Evolutionary conservation across 2,797 vertebrate species (phyloP).

Genomic region (Lates japonicus): DNA sequence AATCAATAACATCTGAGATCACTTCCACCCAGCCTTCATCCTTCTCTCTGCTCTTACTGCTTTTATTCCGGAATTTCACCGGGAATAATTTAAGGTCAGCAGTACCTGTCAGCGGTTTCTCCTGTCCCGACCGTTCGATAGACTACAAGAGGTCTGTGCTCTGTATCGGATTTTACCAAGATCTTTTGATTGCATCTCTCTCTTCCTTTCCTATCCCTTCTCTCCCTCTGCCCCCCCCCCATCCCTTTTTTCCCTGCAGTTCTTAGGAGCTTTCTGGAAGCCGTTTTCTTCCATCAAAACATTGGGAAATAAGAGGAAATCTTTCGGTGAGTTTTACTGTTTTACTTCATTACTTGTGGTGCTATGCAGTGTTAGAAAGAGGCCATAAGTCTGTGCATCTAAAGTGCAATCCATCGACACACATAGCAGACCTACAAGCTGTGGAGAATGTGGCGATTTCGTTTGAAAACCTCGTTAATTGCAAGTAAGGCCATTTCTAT

Average conservation of each 20-base stretch:
- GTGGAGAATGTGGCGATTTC: neutral
- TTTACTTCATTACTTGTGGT: neutral
- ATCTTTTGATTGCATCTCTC: slow-evolving; percentile 78
- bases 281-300: slow-evolving; percentile 71
- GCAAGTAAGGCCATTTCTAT: neutral
- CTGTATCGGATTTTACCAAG: slow-evolving; percentile 74
- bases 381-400: neutral
- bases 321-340: slow-evolving; percentile 83
- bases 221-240: neutral
- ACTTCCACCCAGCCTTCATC: slow-evolving; percentile 30
- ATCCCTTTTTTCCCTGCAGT: slow-evolving; percentile 26
- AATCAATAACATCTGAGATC: slow-evolving; percentile 69
- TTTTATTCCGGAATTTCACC: slow-evolving; percentile 62
- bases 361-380: neutral
- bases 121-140: slow-evolving; percentile 67
- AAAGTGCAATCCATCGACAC: neutral
- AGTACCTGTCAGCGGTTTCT: slow-evolving; percentile 63
- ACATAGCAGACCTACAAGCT: too few relatives aligned
- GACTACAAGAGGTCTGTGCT: slow-evolving; percentile 70
- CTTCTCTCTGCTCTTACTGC: slow-evolving; percentile 44
- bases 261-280: slow-evolving; percentile 79
- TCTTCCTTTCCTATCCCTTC: neutral
- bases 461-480: neutral
- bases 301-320: slow-evolving; percentile 79
- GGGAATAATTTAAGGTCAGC: slow-evolving; percentile 74